Evolutionary conservation across 2,797 vertebrate species (phyloP), one percentile per base, ranked within the genome.

Genomic region (Labroides dimidiatus): DNA sequence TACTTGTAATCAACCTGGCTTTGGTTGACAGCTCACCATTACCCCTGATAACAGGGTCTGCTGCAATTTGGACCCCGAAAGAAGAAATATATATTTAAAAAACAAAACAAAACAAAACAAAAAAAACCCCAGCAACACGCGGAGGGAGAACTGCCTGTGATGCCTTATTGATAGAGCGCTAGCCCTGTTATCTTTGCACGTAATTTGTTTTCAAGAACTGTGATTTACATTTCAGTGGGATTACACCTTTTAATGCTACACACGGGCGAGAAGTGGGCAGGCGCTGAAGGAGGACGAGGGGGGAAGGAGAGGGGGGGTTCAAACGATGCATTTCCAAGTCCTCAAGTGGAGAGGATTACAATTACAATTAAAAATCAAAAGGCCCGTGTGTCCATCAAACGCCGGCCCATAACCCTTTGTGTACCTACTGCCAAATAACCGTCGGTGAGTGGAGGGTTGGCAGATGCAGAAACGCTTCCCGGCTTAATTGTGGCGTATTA

Each of bases 171-270:
- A 93, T 91, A 74, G 84, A 89, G 77, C 51, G 63, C 78, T 72
- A 84, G 84, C 91, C 85, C 94, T 93, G 94, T 95, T 94, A 95
- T 96, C 95, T 95, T 94, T 93, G 91, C 84, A 87, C 80, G 90
- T 94, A 95, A 96, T 97, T 96, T 95, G 93, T 95, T 96, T 96
- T 96, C 93, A 95, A 96, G 94, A 96, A 95, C 90, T 88, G 92
- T 90, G 93, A 97, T 98, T 98, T 97, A 95, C 95, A 98, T 98
- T 97, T 97, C 96, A 95, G 93, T 94, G 94, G 94, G 94, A 96
- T 96, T 95, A 94, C 92, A 96, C 95, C 95, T 96, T 96, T 95
- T 95, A 96, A 95, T 94, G 93, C 94, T 90, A 84, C 87, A 78
- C 80, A 87, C 37, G 37, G 90, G 93, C 92, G 74, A 94, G 94